These are phyloP conservation scores for Bombus fervidus DNA, from an alignment of 1,140 invertebrate genomes.

Conservation along the genomic window DNA sequence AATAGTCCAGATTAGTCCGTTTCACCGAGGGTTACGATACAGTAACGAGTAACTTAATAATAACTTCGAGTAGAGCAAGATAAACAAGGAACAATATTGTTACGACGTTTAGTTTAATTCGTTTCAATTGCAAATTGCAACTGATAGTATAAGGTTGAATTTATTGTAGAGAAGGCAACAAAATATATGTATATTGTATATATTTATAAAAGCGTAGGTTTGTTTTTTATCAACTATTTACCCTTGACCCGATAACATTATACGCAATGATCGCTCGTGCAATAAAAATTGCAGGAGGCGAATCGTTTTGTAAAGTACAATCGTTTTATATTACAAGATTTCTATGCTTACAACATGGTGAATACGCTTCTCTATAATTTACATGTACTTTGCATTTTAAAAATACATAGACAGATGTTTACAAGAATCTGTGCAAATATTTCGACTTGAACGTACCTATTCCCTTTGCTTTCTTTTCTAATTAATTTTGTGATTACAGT, in stretches of 20 bases:
- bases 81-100: not conserved
- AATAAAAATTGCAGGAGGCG: not conserved
- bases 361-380: not conserved
- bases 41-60: not conserved
- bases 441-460: not conserved
- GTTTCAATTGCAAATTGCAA: not conserved
- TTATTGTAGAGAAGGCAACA: not conserved
- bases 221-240: not conserved
- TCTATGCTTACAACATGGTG: not conserved
- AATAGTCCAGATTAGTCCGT: not conserved
- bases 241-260: not conserved
- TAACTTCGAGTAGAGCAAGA: not conserved
- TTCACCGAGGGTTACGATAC: not conserved
- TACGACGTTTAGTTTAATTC: not conserved
- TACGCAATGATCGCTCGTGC: not conserved
- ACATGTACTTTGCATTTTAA: no score
- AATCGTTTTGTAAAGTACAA: not conserved
- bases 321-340: not conserved
- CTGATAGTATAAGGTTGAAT: not conserved
- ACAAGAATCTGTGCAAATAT: not conserved
- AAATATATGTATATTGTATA: slow-evolving; percentile 21
- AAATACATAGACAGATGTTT: no score
- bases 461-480: not conserved
- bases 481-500: not conserved
- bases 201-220: slow-evolving; percentile 11